phyloP scores from a whole-genome alignment of 2,113 vertebrate species.

The Lycaon pictus region DNA sequence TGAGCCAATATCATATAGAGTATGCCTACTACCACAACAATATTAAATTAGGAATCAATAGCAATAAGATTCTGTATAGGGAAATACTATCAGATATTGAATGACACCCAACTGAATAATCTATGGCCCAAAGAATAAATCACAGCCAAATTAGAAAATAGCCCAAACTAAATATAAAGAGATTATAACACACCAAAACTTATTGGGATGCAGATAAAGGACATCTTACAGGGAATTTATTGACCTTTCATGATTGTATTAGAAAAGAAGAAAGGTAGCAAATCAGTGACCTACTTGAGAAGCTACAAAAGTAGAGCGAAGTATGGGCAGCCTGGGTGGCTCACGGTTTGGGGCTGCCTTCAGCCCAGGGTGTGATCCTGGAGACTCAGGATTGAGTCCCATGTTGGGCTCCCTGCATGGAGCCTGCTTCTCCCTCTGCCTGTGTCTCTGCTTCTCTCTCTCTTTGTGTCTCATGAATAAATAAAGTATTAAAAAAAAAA shows the following conservation, averaged over 20 bases:
- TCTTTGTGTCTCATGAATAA: no score
- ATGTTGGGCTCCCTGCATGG: no score
- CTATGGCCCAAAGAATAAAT: background rate
- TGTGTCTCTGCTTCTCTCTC: no score
- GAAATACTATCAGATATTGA: constrained; percentile 22
- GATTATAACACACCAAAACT: background rate
- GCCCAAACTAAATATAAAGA: background rate
- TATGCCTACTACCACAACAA: background rate
- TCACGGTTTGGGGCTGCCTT: no score
- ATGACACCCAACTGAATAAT: background rate
- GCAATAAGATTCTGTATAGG: background rate
- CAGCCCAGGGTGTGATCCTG: no score
- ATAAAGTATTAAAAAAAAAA: no score
- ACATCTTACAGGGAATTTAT: background rate
- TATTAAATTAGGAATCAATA: constrained; percentile 5
- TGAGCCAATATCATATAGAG: background rate
- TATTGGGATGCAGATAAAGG: background rate
- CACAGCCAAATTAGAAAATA: constrained; percentile 31
- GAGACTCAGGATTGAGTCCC: no score
- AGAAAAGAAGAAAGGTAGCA: background rate
- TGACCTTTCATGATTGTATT: constrained; percentile 15
- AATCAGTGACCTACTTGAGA: background rate
- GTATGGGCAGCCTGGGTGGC: background rate
- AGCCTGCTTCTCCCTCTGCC: no score
- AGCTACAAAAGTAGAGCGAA: background rate